Conservation (phyloP, 2,888 invertebrate species). For the Cepaea hortensis region DNA sequence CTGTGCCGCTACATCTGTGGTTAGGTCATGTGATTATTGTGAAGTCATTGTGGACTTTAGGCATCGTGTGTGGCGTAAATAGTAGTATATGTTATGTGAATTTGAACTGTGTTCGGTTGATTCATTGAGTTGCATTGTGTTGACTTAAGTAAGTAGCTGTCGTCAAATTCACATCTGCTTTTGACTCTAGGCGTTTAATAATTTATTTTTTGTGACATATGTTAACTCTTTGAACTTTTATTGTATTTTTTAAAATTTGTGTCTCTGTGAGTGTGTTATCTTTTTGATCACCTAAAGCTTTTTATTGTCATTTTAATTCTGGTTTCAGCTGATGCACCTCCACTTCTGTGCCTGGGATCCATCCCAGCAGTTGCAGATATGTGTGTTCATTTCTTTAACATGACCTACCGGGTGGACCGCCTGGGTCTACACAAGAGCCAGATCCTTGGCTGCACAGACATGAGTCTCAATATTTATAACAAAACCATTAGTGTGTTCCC, state of each 20-base stretch:
- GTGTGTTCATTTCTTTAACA: conserved; percentile 67
- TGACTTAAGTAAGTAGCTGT: too few relatives aligned
- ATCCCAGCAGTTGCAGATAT: conserved; percentile 64
- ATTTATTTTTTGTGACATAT: not conserved
- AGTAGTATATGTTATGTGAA: too few relatives aligned
- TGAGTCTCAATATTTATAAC: conserved; percentile 66
- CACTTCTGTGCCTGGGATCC: conserved; percentile 67
- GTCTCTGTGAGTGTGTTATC: too few relatives aligned
- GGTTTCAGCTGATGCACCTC: conserved; percentile 68
- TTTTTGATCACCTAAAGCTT: not conserved
- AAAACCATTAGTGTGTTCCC: conserved; percentile 67
- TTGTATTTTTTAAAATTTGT: not conserved
- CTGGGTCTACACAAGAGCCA: conserved; percentile 67
- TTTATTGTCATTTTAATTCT: conserved; percentile 11
- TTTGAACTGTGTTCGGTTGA: too few relatives aligned
- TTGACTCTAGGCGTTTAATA: too few relatives aligned
- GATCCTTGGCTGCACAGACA: conserved; percentile 66
- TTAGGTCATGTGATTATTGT: too few relatives aligned
- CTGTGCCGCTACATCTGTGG: too few relatives aligned
- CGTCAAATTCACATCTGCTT: too few relatives aligned
- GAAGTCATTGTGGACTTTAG: too few relatives aligned
- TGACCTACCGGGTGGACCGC: conserved; percentile 65
- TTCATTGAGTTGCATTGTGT: too few relatives aligned
- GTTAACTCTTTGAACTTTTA: not conserved
- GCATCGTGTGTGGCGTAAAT: too few relatives aligned